Conservation (phyloP, 1,140 invertebrate species). For the Drosophila sproati region DNA sequence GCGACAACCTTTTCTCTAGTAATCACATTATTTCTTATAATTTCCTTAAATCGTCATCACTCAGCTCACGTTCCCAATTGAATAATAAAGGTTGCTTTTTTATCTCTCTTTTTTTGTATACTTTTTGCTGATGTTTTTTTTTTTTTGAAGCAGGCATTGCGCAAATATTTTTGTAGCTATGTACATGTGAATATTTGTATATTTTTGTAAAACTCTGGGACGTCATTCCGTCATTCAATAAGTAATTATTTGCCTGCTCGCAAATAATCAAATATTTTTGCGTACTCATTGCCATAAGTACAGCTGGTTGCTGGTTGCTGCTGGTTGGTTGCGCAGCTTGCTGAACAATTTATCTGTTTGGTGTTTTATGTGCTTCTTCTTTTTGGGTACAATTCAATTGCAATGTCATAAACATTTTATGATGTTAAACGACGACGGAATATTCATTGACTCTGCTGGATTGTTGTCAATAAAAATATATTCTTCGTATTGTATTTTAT, state of each 20-base stretch:
- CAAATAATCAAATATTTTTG: conserved; percentile 61
- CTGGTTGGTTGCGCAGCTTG: conserved; percentile 20
- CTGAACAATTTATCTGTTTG: conserved; percentile 31
- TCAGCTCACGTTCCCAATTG: too few species aligned
- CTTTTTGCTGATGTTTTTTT: neutral
- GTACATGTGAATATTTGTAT: conserved; percentile 20
- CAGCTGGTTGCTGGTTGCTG: conserved; percentile 39
- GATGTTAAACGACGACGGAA: conserved; percentile 4
- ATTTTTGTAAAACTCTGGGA: conserved; percentile 57
- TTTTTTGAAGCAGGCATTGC: neutral
- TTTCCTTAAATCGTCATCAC: neutral
- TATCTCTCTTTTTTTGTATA: neutral
- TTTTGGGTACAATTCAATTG: conserved; percentile 51
- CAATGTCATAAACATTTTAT: conserved; percentile 60
- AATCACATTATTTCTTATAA: neutral
- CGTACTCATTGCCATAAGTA: conserved; percentile 27
- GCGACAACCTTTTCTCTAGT: too few species aligned
- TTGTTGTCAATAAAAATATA: conserved; percentile 1
- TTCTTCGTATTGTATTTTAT: conserved; percentile 1
- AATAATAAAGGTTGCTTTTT: too few species aligned
- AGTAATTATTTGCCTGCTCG: conserved; percentile 28
- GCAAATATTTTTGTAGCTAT: conserved; percentile 53
- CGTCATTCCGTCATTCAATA: conserved; percentile 50
- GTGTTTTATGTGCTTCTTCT: neutral
- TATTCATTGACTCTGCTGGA: conserved; percentile 25